Evolutionary conservation across 2,797 vertebrate species (phyloP), one percentile per base, ranked within the genome.

Genomic region (Astyanax mexicanus): DNA sequence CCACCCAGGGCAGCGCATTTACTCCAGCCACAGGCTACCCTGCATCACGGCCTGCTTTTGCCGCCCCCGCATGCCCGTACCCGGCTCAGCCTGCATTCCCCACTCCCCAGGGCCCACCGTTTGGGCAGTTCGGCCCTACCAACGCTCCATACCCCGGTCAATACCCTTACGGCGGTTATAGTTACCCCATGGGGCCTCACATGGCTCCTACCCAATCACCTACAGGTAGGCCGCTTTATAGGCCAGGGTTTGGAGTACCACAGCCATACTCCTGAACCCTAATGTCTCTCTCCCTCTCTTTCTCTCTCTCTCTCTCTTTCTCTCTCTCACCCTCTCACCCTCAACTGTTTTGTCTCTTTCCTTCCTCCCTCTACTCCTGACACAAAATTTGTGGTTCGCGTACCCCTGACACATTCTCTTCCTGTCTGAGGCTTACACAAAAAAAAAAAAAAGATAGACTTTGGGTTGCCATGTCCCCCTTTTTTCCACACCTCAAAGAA

Each of bases 81-180:
- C 95, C 95, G 0, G 73, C 85, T 0, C 96, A 96, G 78, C 85
- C 94, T 6, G 85, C 86, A 15, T 94, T 95, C 77, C 93, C 94
- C 0, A 69, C 51, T 37, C 45, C 84, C 6, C 90, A 90, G 0
- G 86, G 88, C 52, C 90, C 91, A 0, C 92, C 91, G 0, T 93
- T 94, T 17, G 91, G 92, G 44, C 92, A 93, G 77, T 93, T 92
- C 79, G 89, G 84, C 73, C 86, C 91, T 23, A 84, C 62, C 72
- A 75, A 84, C 13, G 77, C 85, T 0, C 86, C 88, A 3, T 93
- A 93, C 74, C 91, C 91, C 0, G 85, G 83, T 62, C 86, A 87
- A 55, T 93, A 92, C 84, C 84, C 83, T 65, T 93, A 92, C 3
- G 90, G 89, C 1, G 92, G 91, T 68, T 93, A 92, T 81, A 88